Percentiles rank a stretch among this genome's conserved stretches.
Evolutionary conservation across 1,140 invertebrate genomes (phyloP).

Genomic region (Helicoverpa armigera): DNA sequence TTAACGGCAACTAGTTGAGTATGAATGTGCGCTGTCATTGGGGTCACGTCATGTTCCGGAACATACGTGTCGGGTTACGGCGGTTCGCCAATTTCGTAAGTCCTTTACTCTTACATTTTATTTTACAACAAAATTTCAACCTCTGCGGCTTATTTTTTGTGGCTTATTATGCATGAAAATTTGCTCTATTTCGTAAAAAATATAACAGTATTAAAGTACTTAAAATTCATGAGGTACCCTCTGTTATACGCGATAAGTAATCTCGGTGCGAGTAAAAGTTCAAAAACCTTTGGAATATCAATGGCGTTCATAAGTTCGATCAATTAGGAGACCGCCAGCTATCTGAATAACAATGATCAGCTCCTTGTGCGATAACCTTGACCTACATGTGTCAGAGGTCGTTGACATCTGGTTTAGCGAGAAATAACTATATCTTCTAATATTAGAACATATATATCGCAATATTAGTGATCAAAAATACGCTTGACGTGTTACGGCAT

Average conservation of each 20-base stretch:
- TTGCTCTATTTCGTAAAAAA: conserved; percentile 12
- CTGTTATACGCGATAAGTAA: conserved; percentile 20
- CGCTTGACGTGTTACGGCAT: neutral
- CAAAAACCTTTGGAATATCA: conserved; percentile 43
- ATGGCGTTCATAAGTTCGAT: conserved; percentile 26
- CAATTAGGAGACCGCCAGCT: conserved; percentile 13
- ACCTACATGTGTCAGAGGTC: conserved; percentile 43
- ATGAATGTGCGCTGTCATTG: conserved; percentile 66
- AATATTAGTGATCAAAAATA: conserved; percentile 7
- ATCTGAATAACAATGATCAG: conserved; percentile 30
- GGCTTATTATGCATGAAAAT: conserved; percentile 29
- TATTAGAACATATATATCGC: neutral
- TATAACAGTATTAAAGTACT: conserved; percentile 13
- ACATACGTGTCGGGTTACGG: conserved; percentile 61
- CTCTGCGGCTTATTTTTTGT: neutral
- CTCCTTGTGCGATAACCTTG: conserved; percentile 46
- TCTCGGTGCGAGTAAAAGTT: conserved; percentile 21
- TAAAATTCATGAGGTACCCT: conserved; percentile 14
- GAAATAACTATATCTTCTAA: conserved; percentile 13
- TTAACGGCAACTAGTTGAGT: conserved; percentile 61
- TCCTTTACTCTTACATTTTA: conserved; percentile 31
- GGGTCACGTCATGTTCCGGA: conserved; percentile 62
- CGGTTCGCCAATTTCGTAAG: conserved; percentile 65
- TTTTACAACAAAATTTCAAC: neutral
- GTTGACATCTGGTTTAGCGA: conserved; percentile 22